Evolutionary conservation across 2,888 invertebrate species (phyloP).

Genomic region (Hydrotaea diabolus): DNA sequence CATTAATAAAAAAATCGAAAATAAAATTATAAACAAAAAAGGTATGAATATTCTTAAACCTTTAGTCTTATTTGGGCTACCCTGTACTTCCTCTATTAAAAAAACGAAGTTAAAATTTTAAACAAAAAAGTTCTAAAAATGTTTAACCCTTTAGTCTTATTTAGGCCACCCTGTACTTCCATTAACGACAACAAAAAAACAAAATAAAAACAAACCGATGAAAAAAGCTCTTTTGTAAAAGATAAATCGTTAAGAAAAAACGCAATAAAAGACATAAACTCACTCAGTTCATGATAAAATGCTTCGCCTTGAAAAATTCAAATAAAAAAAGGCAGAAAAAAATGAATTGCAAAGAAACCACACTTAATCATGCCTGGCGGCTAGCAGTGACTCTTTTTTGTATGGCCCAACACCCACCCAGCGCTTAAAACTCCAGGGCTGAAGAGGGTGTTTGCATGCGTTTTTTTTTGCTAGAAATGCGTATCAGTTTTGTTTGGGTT

Average conservation of each 20-base stretch:
- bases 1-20: no score
- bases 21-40: no score
- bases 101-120: no score
- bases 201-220: slow-evolving; percentile 27
- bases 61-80: no score
- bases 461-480: slow-evolving; percentile 46
- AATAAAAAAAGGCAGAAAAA: slow-evolving; percentile 21
- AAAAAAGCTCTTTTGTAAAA: slow-evolving; percentile 27
- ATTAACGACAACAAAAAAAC: neutral
- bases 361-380: slow-evolving; percentile 63
- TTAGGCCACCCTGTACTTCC: no score
- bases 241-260: slow-evolving; percentile 43
- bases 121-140: no score
- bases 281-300: neutral
- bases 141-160: no score
- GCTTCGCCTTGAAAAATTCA: slow-evolving; percentile 57
- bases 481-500: slow-evolving; percentile 47
- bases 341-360: slow-evolving; percentile 63
- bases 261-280: slow-evolving; percentile 5
- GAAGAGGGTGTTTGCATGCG: neutral
- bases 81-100: neutral
- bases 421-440: no score
- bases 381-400: neutral
- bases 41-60: no score
- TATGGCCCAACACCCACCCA: neutral